Conservation (phyloP, 2,797 vertebrate genomes). For the Hippocampus kuda region DNA sequence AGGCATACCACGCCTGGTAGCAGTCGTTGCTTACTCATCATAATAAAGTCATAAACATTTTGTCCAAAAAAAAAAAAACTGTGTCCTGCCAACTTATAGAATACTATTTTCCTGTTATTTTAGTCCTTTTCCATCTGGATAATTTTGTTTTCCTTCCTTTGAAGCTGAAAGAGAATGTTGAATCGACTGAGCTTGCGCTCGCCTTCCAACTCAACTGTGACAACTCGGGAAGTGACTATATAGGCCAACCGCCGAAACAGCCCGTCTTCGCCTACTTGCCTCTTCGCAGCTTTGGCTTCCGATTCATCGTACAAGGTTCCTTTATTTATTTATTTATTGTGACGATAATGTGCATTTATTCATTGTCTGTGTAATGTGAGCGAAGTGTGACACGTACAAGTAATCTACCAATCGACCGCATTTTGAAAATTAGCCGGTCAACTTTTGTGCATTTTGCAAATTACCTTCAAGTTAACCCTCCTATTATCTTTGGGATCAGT, state of each 20-base stretch:
- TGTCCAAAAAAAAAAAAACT: too few species aligned
- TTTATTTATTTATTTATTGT: neutral
- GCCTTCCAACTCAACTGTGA: constrained; percentile 63
- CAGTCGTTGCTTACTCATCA: too few species aligned
- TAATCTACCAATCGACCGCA: neutral
- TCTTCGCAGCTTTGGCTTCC: constrained; percentile 72
- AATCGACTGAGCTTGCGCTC: constrained; percentile 69
- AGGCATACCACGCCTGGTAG: too few species aligned
- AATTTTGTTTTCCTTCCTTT: neutral
- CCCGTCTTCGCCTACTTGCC: constrained; percentile 74
- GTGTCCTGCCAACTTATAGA: too few species aligned
- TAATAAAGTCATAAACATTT: too few species aligned
- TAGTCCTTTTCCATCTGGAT: neutral
- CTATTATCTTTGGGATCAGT: too few species aligned
- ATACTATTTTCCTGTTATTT: neutral
- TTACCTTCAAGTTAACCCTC: too few species aligned
- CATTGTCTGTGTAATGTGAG: neutral
- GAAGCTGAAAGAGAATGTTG: constrained; percentile 69
- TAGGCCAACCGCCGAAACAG: constrained; percentile 64
- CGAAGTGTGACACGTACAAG: neutral
- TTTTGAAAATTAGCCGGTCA: neutral
- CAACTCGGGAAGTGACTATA: constrained; percentile 23
- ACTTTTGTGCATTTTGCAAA: neutral
- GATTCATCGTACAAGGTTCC: constrained; percentile 73
- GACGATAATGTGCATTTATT: neutral